Base-by-base conservation (phyloP, 1,140 invertebrate species). In the Globodera ellingtonae region DNA sequence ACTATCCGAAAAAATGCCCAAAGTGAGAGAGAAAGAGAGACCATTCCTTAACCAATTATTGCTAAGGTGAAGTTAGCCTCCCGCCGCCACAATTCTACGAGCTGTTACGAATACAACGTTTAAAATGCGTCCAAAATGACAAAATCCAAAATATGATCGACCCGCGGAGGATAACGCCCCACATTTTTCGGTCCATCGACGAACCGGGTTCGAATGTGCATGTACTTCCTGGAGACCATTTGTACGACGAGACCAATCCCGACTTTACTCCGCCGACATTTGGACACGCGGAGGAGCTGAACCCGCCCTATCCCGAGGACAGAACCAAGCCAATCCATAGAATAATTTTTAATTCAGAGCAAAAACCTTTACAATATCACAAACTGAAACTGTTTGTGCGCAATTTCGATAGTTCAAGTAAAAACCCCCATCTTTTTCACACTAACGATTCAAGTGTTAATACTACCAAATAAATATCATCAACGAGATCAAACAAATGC, bases 41-140 rank as follows among this genome's bases (percentile, higher is more conserved):
- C 66, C 9, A 35, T 79, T 81, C 21, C 6, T 46, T 10, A 71
- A 18, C 9, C 82, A 69, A 24, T n/a, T 59, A 24, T 44, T 75
- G 44, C 84, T 72, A 24, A 84, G 82, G 72, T 10, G 24, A 52
- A 10, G 52, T 80, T 9, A 79, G 62, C 66, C 73, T 84, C 9
- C 82, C 82, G 13, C 82, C 82, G 18, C 82, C 82, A 9, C 82
- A 84, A 69, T 84, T 72, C 69, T 84, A 84, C 73, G 82, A 84
- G 44, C 50, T 84, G 0, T 44, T 65, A 21, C 69, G 47, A 50
- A 47, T 71, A 52, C 70, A 71, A 69, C n/a, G 6, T 1, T 10
- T 75, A 13, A 35, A 74, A 78, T 82, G 77, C 74, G 10, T 56
- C 79, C 4, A 80, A 48, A 46, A 70, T 5, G 44, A 59, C 3